Evolutionary conservation across 2,888 invertebrate genomes (phyloP), one percentile per base, ranked within the genome.

Genomic region (Pyralis farinalis): DNA sequence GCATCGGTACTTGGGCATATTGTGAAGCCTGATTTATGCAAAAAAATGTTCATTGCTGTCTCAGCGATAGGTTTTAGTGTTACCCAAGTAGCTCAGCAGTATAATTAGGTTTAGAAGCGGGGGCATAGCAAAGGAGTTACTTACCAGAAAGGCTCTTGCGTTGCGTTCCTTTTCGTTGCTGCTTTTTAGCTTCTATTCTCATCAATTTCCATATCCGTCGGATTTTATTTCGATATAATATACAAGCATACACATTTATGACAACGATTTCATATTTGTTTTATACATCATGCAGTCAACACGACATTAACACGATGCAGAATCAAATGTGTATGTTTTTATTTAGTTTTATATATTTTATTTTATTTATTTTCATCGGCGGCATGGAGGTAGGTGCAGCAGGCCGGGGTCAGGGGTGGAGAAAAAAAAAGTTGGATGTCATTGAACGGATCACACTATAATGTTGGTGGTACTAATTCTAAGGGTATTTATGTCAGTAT

Each of bases 101-200:
- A 16, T 16, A 16, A 16, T 16, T 16, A n/a, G 25, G 25, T 7
- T 8, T 25, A 25, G 40, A 43, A 80, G 76, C 83, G 76, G 68
- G 79, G 80, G 60, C 64, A 50, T 74, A 79, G 85, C 81, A 84
- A 84, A 85, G 84, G 82, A 80, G 45, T 73, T 81, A 91, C 92
- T 96, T 95, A 96, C 96, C 96, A 92, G 95, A 91, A 88, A 95
- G 90, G 87, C 95, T 96, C 93, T 96, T 96, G 74, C 87, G 83
- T 45, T 84, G 84, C 30, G 70, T 61, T 54, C 58, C 75, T 93
- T 95, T 96, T 93, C 95, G 94, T 93, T 94, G 94, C 92, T 95
- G 95, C 94, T 96, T 96, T 96, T 96, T 97, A 93, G 95, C 96
- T 93, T 97, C 96, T 97, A 91, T 76, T 77, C 75, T 81, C 80